Percentiles rank a stretch among this genome's conserved stretches.
Conservation (phyloP, 2,113 vertebrate species). For the Notechis scutatus region DNA sequence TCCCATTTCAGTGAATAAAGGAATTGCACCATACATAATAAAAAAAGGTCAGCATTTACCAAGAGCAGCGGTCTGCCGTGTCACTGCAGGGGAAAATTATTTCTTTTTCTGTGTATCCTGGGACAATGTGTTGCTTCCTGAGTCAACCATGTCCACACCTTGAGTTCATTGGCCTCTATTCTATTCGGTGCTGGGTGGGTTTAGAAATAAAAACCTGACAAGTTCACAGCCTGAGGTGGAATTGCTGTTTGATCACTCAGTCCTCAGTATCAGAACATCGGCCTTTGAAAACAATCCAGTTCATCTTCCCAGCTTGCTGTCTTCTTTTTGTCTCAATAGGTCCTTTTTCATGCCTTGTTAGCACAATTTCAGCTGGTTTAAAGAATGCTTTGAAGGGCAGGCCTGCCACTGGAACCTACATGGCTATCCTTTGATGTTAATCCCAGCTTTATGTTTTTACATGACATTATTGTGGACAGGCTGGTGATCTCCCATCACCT, state of each 20-base stretch:
- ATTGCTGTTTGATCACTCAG: slow-evolving; percentile 10
- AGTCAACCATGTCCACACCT: not conserved
- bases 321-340: not conserved
- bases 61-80: not conserved
- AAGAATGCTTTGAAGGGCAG: slow-evolving; percentile 20
- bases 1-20: not conserved
- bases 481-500: not conserved
- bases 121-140: not conserved
- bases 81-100: not conserved
- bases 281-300: slow-evolving; percentile 7
- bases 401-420: not conserved
- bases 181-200: not conserved
- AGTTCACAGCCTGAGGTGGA: not conserved
- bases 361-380: not conserved
- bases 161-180: not conserved
- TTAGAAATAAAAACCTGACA: not conserved
- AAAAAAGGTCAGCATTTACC: not conserved
- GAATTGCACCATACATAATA: not conserved
- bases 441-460: slow-evolving; percentile 3
- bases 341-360: not conserved
- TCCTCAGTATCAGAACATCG: fast-evolving
- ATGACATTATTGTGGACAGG: slow-evolving; percentile 8
- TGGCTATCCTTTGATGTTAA: slow-evolving; percentile 11
- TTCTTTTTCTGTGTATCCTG: not conserved
- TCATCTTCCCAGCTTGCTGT: not conserved